phyloP scores from a whole-genome alignment of 2,113 vertebrate genomes.

The Festucalex cinctus region DNA sequence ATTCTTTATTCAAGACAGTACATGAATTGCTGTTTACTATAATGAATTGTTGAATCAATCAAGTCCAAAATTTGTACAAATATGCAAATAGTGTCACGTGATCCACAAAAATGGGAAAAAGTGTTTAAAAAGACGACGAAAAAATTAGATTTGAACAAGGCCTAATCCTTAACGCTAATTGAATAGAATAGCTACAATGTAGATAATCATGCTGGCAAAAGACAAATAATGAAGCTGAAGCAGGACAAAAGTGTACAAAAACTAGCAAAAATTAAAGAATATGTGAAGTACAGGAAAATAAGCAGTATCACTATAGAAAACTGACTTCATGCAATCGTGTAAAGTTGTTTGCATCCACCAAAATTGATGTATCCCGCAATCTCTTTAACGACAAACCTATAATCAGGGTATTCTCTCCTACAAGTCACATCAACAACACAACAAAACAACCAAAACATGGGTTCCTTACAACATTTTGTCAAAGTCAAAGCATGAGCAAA shows the following conservation, averaged over 20 bases:
- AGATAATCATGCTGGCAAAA: not conserved
- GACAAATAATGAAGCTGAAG: not conserved
- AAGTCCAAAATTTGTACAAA: no score
- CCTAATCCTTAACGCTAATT: not conserved
- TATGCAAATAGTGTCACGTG: no score
- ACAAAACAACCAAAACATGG: conserved; percentile 9
- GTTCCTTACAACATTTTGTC: conserved; percentile 10
- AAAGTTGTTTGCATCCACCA: conserved; percentile 19
- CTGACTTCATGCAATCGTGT: conserved; percentile 18
- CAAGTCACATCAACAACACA: conserved; percentile 14
- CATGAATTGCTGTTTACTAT: not conserved
- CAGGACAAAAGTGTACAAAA: conserved; percentile 1
- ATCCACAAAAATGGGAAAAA: no score
- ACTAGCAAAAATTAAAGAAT: conserved; percentile 7
- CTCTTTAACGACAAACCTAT: conserved; percentile 5
- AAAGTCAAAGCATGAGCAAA: conserved; percentile 17
- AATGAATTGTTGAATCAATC: no score
- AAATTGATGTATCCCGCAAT: conserved; percentile 18
- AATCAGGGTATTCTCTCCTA: conserved; percentile 18
- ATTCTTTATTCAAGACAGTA: not conserved
- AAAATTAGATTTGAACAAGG: no score
- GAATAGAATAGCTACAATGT: not conserved
- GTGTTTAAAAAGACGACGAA: no score
- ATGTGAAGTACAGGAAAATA: conserved; percentile 15
- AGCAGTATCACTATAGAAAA: conserved; percentile 10